Base-by-base conservation (phyloP, 2,113 vertebrate genomes). In the Copsychus sechellarum region DNA sequence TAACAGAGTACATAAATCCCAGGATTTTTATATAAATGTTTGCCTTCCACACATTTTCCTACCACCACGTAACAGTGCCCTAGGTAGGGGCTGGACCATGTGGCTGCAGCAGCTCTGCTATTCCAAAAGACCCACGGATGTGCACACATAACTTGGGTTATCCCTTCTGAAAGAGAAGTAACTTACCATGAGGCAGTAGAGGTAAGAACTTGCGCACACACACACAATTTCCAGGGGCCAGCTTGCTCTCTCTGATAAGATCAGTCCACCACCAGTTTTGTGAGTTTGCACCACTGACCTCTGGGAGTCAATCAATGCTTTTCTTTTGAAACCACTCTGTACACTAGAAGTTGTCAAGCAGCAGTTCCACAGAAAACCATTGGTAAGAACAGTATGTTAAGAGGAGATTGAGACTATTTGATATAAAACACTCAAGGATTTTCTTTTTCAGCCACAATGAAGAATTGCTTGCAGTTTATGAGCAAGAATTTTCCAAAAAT, bases 401-500 rank as follows among this genome's bases (percentile, higher is more conserved):
- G 36, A 83, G 33, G 16, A 80, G 42, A 50, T 24, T 58, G 42
- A 62, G 26, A 36, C 25, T 38, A 69, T 50, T 88, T 47, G 33
- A 81, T 73, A 70, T 14, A 73, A 72, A 92, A 48, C 16, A 56
- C 15, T 70, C 26, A 40, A 60, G 18, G 25, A n/a, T n/a, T 40
- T 33, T 36, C 3, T 86, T 72, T 82, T 65, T 16, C 34, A 48
- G 70, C 28, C 69, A 53, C 69, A 87, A 22, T 50, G 51, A 92
- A 70, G 65, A 84, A 51, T 51, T 57, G 81, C 53, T 81, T 71
- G 54, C 56, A 67, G 60, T 81, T 86, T 87, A 81, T 8, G 36
- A 90, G 72, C 43, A 60, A 86, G 43, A 84, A 65, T 83, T 95
- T 94, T 91, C 81, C n/a, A 69, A 92, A 93, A 91, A 84, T n/a